Percentiles rank a stretch among this genome's conserved stretches.
phyloP scores from a whole-genome alignment of 1,140 invertebrate species.

The Kradibia gibbosae region DNA sequence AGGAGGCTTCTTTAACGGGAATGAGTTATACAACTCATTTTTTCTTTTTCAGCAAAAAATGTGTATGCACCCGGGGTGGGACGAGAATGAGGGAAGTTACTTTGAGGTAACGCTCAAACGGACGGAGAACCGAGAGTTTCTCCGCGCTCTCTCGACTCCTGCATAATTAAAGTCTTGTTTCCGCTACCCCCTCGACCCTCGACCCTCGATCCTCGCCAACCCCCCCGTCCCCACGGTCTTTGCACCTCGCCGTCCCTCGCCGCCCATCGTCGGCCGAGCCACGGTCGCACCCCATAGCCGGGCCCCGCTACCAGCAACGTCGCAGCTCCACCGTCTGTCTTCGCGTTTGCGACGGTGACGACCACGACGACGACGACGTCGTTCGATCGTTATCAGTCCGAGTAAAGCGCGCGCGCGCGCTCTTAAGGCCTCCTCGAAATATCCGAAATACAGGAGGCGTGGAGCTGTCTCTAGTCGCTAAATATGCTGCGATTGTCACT shows the following conservation, averaged over 20 bases:
- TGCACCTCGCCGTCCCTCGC: too few species aligned
- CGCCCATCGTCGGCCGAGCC: too few species aligned
- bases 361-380: background rate
- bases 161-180: conserved; percentile 46
- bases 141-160: conserved; percentile 36
- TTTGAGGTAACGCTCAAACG: conserved; percentile 33
- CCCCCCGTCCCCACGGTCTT: too few species aligned
- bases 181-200: background rate
- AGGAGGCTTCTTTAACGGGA: conserved; percentile 23
- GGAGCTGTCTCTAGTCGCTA: background rate
- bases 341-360: background rate
- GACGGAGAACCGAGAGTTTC: conserved; percentile 24
- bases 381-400: conserved; percentile 47
- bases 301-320: too few species aligned
- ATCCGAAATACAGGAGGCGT: background rate
- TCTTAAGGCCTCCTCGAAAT: background rate
- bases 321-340: background rate
- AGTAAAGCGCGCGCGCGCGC: background rate
- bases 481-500: conserved; percentile 4
- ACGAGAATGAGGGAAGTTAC: conserved; percentile 27
- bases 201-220: background rate
- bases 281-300: too few species aligned
- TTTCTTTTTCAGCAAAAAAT: conserved; percentile 8
- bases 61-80: background rate
- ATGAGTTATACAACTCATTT: conserved; percentile 20